Evolutionary conservation across 1,140 invertebrate species (phyloP).

Genomic region (Caerostris darwini): DNA sequence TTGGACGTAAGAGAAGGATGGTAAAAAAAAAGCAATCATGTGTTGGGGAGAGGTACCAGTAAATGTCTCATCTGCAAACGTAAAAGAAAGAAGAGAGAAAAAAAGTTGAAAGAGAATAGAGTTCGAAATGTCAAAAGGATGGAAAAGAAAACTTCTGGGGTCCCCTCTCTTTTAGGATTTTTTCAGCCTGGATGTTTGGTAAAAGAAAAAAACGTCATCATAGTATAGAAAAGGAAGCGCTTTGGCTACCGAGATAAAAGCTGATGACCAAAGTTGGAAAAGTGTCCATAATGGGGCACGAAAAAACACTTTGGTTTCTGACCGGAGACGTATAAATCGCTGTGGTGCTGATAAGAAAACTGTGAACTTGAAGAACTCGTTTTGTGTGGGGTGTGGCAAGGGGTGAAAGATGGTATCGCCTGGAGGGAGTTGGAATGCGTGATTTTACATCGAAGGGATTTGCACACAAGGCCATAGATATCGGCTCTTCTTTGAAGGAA

Average conservation of each 20-base stretch:
- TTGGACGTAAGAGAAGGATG: conserved; percentile 23
- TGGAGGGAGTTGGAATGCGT: too few species aligned
- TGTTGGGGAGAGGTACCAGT: conserved; percentile 58
- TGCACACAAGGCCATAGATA: not conserved
- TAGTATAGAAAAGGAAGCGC: too few species aligned
- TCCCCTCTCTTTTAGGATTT: conserved; percentile 12
- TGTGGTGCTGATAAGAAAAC: conserved; percentile 46
- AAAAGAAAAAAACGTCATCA: too few species aligned
- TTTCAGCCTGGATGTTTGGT: too few species aligned
- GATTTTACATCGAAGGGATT: too few species aligned
- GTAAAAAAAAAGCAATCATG: conserved; percentile 60
- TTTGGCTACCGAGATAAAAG: conserved; percentile 65
- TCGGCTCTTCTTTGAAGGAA: not conserved
- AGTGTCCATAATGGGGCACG: conserved; percentile 63
- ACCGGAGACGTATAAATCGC: conserved; percentile 58
- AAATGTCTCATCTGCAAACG: conserved; percentile 61
- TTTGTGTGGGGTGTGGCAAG: not conserved
- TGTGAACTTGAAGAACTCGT: conserved; percentile 6
- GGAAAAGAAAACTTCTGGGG: conserved; percentile 54
- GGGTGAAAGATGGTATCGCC: conserved; percentile 1
- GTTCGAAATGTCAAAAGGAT: conserved; percentile 67
- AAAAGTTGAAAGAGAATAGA: too few species aligned
- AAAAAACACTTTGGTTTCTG: conserved; percentile 66
- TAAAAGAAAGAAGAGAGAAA: not conserved
- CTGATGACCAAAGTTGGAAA: conserved; percentile 61